These are phyloP conservation scores for Ctenopoma multispine DNA, from an alignment of 2,797 vertebrate species.

Conservation along the genomic window DNA sequence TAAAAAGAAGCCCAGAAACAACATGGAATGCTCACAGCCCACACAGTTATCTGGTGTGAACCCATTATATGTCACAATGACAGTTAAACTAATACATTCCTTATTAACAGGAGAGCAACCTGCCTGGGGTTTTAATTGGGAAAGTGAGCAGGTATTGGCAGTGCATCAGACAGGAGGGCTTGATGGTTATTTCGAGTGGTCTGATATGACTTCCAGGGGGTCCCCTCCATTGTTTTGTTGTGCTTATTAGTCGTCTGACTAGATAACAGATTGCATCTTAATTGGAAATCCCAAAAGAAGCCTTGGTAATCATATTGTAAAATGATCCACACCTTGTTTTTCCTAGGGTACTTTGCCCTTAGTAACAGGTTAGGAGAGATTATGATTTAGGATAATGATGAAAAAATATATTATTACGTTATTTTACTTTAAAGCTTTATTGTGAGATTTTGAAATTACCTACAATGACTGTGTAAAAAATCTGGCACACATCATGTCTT, in stretches of 20 bases:
- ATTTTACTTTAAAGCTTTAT: background rate
- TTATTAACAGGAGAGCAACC: slow-evolving; percentile 76
- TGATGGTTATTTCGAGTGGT: slow-evolving; percentile 79
- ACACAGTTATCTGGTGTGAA: slow-evolving; percentile 54
- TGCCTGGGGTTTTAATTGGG: slow-evolving; percentile 74
- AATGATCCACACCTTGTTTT: slow-evolving; percentile 72
- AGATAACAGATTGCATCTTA: slow-evolving; percentile 85
- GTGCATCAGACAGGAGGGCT: slow-evolving; percentile 77
- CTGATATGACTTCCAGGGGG: slow-evolving; percentile 83
- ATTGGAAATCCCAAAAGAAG: slow-evolving; percentile 84
- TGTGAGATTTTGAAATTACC: background rate
- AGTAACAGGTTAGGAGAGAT: slow-evolving; percentile 36
- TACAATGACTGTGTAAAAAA: background rate
- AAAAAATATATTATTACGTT: background rate
- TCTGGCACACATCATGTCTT: background rate
- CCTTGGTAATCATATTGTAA: slow-evolving; percentile 75
- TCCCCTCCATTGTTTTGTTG: slow-evolving; percentile 77
- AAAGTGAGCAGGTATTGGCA: slow-evolving; percentile 78
- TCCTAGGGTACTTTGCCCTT: slow-evolving; percentile 17
- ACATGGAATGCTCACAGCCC: slow-evolving; percentile 61
- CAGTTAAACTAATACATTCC: slow-evolving; percentile 63
- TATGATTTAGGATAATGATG: background rate
- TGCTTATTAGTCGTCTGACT: slow-evolving; percentile 83
- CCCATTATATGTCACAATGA: slow-evolving; percentile 64
- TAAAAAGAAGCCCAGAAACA: slow-evolving; percentile 59